Evolutionary conservation across 1,140 invertebrate genomes (phyloP), one percentile per base, ranked within the genome.

Genomic region (Geopemphigus sp.): DNA sequence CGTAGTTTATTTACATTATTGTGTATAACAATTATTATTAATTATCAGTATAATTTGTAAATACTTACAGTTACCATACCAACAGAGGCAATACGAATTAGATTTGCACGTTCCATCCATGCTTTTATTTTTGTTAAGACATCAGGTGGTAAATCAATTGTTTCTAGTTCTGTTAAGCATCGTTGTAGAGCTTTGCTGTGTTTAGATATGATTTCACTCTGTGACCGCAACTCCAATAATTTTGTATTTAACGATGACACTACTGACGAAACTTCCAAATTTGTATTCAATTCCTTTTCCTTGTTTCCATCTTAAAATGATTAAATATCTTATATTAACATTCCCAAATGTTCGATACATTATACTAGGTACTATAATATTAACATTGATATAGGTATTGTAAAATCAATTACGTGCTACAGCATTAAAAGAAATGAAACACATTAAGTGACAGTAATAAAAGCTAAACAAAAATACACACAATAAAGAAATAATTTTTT

Each of bases 41-140:
- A 3, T 39, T 39, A 39, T 39, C 8, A 39, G 45, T 45, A 45
- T 68, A 6, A 17, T 68, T 29, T 5, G n/a, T 39, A 3, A 22
- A 80, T 81, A 90, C 92, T 91, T 87, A 96, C 96, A 87, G 95
- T 97, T 80, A 98, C 94, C 95, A 98, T 98, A 24, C 94, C 93
- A 87, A 92, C 96, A 50, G 95, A 94, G 19, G 96, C 95, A 84
- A 98, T 96, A 80, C 95, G 89, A 86, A 98, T 98, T 8, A 97
- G 88, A 4, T 95, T 96, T 2, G 95, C 94, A 82, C 95, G 88
- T 85, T 98, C 97, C 82, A 92, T 93, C 59, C 96, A 91, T 81
- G 92, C 90, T 86, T 94, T 94, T 10, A 92, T 88, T 86, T 89
- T 87, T 66, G 85, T 81, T 19, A 87, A 84, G 53, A 89, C 85